A percentile compares a stretch with the other conserved stretches of the same genome.
These are phyloP conservation scores for Sinosuthora webbiana DNA, from an alignment of 2,113 vertebrate species.

Conservation along the genomic window DNA sequence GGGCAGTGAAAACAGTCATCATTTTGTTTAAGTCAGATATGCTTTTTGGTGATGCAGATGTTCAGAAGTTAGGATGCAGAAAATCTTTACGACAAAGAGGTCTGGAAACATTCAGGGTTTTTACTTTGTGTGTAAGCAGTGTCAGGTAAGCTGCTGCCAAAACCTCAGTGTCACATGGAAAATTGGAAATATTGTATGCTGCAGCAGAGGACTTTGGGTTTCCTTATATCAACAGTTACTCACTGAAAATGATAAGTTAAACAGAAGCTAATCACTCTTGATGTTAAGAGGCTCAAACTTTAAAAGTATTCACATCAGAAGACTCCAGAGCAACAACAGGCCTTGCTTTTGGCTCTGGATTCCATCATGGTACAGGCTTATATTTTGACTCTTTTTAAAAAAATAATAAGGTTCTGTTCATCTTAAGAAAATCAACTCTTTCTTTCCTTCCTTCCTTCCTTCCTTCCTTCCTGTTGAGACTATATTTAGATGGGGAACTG, in stretches of 20 bases:
- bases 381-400: background rate
- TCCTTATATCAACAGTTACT: background rate
- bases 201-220: background rate
- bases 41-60: background rate
- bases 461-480: constrained; percentile 34
- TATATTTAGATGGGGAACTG: constrained; percentile 42
- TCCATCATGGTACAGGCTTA: background rate
- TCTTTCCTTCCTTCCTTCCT: constrained; percentile 30
- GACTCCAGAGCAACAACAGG: background rate
- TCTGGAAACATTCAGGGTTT: background rate
- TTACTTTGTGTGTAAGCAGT: background rate
- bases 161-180: background rate
- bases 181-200: background rate
- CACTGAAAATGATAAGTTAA: background rate
- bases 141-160: background rate
- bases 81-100: background rate
- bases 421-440: constrained; percentile 8
- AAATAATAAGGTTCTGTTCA: constrained; percentile 8
- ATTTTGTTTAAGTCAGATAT: background rate
- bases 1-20: background rate
- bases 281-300: background rate
- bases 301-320: background rate
- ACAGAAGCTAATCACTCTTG: background rate
- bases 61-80: background rate
- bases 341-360: constrained; percentile 1